Evolutionary conservation across 2,888 invertebrate species (phyloP).

Genomic region (Cantharis rustica): DNA sequence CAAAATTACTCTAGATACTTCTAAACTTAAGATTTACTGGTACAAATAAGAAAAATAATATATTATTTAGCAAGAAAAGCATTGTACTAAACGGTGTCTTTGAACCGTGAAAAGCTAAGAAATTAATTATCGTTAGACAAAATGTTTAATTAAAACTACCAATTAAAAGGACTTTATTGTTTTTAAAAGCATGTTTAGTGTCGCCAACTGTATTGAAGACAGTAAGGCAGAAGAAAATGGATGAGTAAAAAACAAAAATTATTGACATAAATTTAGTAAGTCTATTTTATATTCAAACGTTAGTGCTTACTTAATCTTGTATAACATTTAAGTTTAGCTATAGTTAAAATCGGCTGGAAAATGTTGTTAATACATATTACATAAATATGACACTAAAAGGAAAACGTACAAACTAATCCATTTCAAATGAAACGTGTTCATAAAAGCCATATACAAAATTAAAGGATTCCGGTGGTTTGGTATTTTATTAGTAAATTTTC

Average conservation of each 20-base stretch:
- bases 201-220: not conserved
- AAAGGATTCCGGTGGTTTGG: constrained; percentile 20
- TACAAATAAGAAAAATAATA: not conserved
- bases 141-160: not conserved
- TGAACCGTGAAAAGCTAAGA: not conserved
- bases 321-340: not conserved
- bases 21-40: not conserved
- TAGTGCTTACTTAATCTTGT: not conserved
- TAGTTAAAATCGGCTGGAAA: not conserved
- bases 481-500: constrained; percentile 26
- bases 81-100: not conserved
- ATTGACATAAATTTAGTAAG: not conserved
- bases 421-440: constrained; percentile 22
- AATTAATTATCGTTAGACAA: not conserved
- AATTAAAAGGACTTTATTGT: not conserved
- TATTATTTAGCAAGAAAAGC: not conserved
- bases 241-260: not conserved
- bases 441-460: constrained; percentile 26
- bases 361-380: not conserved
- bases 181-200: not conserved
- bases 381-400: constrained; percentile 3
- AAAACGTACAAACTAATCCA: constrained; percentile 18
- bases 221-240: not conserved
- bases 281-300: not conserved
- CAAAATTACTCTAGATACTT: not conserved